These are phyloP conservation scores for Halcyon chelicuti DNA, from an alignment of 2,797 vertebrate genomes.

Conservation along the genomic window DNA sequence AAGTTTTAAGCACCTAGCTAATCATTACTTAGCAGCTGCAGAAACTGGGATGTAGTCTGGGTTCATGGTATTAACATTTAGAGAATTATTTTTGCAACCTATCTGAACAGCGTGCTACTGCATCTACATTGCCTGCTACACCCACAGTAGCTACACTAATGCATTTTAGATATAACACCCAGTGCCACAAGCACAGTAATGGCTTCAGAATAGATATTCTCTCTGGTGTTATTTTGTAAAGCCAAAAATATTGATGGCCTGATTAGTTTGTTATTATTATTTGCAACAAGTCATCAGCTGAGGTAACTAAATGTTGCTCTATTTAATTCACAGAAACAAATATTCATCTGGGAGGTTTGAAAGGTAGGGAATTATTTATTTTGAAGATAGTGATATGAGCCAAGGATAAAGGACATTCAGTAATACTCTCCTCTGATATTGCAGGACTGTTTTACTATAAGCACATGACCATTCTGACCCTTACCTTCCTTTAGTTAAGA, in stretches of 20 bases:
- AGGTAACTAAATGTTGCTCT: not conserved
- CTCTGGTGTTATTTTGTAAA: not conserved
- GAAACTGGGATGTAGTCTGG: not conserved
- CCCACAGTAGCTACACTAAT: not conserved
- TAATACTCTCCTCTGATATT: not conserved
- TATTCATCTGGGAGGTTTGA: not conserved
- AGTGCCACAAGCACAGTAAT: not conserved
- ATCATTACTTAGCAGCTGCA: not conserved
- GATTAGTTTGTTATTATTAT: not conserved
- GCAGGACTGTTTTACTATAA: not conserved
- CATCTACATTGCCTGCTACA: not conserved
- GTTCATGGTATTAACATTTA: not conserved
- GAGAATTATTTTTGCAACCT: not conserved
- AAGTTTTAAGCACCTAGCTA: not conserved
- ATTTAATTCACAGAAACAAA: not conserved
- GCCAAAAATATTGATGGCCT: not conserved
- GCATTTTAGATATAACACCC: not conserved
- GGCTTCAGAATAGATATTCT: not conserved
- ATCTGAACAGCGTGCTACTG: rapidly evolving
- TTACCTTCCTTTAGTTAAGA: not conserved
- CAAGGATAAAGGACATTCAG: not conserved
- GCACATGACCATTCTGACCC: not conserved
- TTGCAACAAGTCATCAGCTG: not conserved
- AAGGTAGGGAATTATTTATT: not conserved
- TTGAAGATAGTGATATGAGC: not conserved